Conservation (phyloP, 2,888 invertebrate species). For the Phaonia tiefii region DNA sequence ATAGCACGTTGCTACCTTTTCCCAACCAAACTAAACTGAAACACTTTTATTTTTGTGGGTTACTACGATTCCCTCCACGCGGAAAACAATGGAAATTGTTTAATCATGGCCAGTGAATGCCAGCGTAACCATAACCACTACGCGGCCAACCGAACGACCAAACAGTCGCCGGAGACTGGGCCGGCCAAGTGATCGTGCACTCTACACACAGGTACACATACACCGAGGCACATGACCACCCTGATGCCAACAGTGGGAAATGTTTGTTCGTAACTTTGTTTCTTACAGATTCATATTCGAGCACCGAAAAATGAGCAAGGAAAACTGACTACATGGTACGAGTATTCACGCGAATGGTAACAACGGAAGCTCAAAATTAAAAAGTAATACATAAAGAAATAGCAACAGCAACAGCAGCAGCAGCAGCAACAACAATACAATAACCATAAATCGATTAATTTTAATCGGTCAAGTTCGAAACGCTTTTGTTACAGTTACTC, state of each 20-base stretch:
- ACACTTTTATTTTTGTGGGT: slow-evolving; percentile 3
- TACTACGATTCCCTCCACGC: slow-evolving; percentile 7
- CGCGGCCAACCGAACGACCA: slow-evolving; percentile 6
- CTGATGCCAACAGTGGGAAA: slow-evolving; percentile 35
- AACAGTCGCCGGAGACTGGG: background rate
- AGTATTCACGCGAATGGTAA: slow-evolving; percentile 44
- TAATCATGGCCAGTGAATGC: slow-evolving; percentile 58
- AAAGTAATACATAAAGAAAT: slow-evolving; percentile 55
- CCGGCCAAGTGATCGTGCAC: slow-evolving; percentile 39
- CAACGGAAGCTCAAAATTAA: slow-evolving; percentile 60
- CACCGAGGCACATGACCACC: slow-evolving; percentile 15
- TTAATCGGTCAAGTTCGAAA: slow-evolving; percentile 59
- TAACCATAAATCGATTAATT: slow-evolving; percentile 45
- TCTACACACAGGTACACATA: background rate
- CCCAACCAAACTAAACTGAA: slow-evolving; percentile 16
- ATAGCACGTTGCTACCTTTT: slow-evolving; percentile 38
- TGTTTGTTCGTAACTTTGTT: slow-evolving; percentile 12
- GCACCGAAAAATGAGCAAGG: background rate
- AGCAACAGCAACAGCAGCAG: slow-evolving; percentile 6
- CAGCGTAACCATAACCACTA: slow-evolving; percentile 20
- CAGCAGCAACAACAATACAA: slow-evolving; percentile 15
- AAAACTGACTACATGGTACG: too few species aligned
- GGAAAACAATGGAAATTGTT: slow-evolving; percentile 56
- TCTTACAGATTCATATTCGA: slow-evolving; percentile 9
- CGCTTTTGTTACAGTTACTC: slow-evolving; percentile 6